These are phyloP conservation scores for Actenoides lindsayi DNA, from an alignment of 2,113 vertebrate species.

Conservation along the genomic window DNA sequence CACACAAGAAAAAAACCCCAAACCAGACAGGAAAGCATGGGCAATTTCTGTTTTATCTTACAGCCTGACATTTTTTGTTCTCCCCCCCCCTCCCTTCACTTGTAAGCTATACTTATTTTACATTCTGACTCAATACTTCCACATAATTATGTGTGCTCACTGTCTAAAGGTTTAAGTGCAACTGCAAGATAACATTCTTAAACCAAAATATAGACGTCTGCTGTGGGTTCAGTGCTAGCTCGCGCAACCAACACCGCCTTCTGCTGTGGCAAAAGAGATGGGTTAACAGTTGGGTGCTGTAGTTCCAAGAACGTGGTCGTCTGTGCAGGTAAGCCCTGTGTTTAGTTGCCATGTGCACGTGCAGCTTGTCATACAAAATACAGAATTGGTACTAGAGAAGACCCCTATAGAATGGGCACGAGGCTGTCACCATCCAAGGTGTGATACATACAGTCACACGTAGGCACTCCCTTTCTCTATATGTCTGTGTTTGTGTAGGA, in stretches of 20 bases:
- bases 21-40: not conserved
- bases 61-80: not conserved
- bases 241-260: fast-evolving
- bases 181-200: not conserved
- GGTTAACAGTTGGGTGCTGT: not conserved
- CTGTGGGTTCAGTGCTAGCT: not conserved
- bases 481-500: not conserved
- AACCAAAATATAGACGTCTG: not conserved
- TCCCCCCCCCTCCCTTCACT: not conserved
- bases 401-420: too few species aligned
- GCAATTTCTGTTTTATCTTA: not conserved
- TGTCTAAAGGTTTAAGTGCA: not conserved
- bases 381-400: not conserved
- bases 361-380: not conserved
- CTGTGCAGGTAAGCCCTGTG: not conserved
- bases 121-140: not conserved
- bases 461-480: not conserved
- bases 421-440: not conserved
- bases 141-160: not conserved
- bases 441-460: not conserved
- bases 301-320: not conserved
- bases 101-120: not conserved
- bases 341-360: not conserved
- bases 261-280: not conserved
- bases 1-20: too few species aligned